Base-by-base conservation (phyloP, 2,113 vertebrate genomes). In the Poeciliopsis retropinna region DNA sequence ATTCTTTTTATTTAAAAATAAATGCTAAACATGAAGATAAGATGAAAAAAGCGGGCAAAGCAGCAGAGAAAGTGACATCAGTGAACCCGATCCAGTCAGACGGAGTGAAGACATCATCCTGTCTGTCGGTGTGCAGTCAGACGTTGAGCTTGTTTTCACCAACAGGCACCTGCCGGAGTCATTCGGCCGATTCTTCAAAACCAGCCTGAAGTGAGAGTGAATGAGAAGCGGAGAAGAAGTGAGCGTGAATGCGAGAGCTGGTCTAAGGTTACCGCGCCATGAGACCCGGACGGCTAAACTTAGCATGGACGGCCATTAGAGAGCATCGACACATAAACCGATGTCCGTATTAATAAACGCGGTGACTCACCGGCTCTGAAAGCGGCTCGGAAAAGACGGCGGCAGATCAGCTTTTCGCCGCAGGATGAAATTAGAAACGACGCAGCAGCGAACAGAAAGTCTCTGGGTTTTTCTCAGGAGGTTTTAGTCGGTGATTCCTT, bases 261-360 rank as follows among this genome's bases (percentile, higher is more conserved):
- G 75, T 94, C 91, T 95, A 92, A 72, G 25, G 70, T 95, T 94
- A 93, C 94, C 64, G 79, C 76, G 86, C 68, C 0, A 34, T 34
- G 85, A 90, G 89, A 93, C 86, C 86, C 87, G 68, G 92, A 82
- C 73, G 39, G 75, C 79, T 95, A 94, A 84, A 89, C 92, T 90
- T 94, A 95, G 92, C 68, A 54, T 89, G 85, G 91, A 89, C 87
- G 89, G 83, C 90, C 82, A 86, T 86, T n/a, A 80, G 82, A 88
- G 83, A 77, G 87, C 84, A 92, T 89, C 84, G 91, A 92, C 91
- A 91, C 84, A 91, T 89, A 87, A 88, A 88, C 82, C 6, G 67
- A 81, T 22, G 80, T 79, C 80, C 61, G 19, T 92, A 93, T 92
- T 93, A 93, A 93, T 93, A 93, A 89, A 90, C 78, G 13, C 67